Percentiles rank a stretch among this genome's conserved stretches.
Evolutionary conservation across 1,140 invertebrate species (phyloP).

Genomic region (Octopus sinensis): DNA sequence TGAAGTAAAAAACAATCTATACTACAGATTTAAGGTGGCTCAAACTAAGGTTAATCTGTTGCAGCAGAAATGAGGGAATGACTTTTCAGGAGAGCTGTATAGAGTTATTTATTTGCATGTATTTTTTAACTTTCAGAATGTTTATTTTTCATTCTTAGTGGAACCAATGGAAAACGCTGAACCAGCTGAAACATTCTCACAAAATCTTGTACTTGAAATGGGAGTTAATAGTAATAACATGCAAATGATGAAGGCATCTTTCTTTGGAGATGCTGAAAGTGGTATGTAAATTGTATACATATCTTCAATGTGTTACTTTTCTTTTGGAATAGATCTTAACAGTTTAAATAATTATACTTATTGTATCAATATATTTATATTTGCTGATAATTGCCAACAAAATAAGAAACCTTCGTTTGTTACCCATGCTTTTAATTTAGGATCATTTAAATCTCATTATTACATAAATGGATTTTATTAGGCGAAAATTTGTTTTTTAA

Average conservation of each 20-base stretch:
- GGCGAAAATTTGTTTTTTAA: too few species aligned
- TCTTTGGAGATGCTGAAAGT: slow-evolving; percentile 61
- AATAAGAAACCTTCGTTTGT: too few species aligned
- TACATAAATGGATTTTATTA: too few species aligned
- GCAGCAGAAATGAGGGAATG: background rate
- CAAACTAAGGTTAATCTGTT: background rate
- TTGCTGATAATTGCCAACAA: too few species aligned
- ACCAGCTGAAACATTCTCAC: slow-evolving; percentile 31
- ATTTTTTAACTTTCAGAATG: too few species aligned
- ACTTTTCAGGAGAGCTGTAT: background rate
- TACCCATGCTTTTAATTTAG: too few species aligned
- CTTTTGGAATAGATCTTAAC: too few species aligned
- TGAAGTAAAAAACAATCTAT: background rate
- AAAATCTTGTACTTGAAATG: slow-evolving; percentile 59
- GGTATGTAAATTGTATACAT: slow-evolving; percentile 9
- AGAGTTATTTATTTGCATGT: too few species aligned
- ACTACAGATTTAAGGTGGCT: background rate
- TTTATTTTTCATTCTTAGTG: slow-evolving; percentile 1
- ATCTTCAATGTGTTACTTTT: too few species aligned
- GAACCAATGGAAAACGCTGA: slow-evolving; percentile 26
- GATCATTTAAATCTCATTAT: too few species aligned
- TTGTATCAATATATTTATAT: too few species aligned
- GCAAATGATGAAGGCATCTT: slow-evolving; percentile 83
- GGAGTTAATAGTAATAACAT: slow-evolving; percentile 68
- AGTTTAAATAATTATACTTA: too few species aligned